A percentile compares a stretch with the other conserved stretches of the same genome.
Evolutionary conservation across 2,888 invertebrate species (phyloP).

Genomic region (Galeruca laticollis): DNA sequence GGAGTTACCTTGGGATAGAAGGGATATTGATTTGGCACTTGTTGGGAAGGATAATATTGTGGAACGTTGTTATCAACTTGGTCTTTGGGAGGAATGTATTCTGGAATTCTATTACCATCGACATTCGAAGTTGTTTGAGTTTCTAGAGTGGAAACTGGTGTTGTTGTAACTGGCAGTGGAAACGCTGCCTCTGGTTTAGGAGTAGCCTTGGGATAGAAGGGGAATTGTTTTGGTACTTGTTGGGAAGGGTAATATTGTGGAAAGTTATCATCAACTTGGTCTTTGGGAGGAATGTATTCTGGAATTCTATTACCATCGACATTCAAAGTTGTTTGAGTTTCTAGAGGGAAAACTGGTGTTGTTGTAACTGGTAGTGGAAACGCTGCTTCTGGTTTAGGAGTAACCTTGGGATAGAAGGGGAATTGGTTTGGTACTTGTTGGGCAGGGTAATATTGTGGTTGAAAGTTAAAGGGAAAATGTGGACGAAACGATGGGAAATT

Average conservation of each 20-base stretch:
- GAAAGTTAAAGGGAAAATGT: background rate
- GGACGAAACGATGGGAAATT: background rate
- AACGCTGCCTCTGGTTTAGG: too few relatives aligned
- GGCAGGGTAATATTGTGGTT: background rate
- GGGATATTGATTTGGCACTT: background rate
- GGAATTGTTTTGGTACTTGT: background rate
- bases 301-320: background rate
- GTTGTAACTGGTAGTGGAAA: background rate
- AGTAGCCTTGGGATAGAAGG: too few relatives aligned
- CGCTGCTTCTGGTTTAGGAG: too few relatives aligned
- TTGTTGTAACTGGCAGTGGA: background rate
- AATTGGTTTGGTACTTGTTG: background rate
- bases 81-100: background rate
- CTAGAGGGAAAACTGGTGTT: background rate
- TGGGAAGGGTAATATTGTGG: background rate
- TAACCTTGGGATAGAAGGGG: too few relatives aligned
- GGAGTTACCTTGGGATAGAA: too few relatives aligned
- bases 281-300: background rate
- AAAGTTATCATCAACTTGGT: background rate
- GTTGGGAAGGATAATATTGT: background rate
- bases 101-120: background rate
- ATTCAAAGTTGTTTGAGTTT: constrained; percentile 18
- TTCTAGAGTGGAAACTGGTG: background rate
- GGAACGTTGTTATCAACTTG: background rate
- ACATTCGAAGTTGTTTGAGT: constrained; percentile 17